A percentile compares a stretch with the other conserved stretches of the same genome.
These are phyloP conservation scores for Takifugu rubripes DNA, from an alignment of 2,797 vertebrate genomes.

Conservation along the genomic window DNA sequence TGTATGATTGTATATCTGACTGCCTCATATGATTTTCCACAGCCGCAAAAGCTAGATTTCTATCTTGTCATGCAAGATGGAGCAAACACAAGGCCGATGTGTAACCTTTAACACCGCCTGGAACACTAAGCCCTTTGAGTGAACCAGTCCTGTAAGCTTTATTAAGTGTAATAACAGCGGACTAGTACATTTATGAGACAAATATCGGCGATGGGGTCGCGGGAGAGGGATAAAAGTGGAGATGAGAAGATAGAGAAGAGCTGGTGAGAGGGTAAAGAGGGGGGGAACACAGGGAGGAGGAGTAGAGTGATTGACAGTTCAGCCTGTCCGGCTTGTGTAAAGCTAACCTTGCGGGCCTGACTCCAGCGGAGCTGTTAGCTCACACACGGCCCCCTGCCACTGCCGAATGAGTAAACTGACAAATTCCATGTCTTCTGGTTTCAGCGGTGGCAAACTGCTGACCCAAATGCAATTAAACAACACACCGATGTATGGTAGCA, in stretches of 20 bases:
- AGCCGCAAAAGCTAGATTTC: slow-evolving; percentile 59
- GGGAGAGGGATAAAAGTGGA: too few species aligned
- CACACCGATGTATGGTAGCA: slow-evolving; percentile 47
- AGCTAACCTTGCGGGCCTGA: slow-evolving; percentile 65
- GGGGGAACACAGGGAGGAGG: slow-evolving; percentile 17
- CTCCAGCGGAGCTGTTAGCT: slow-evolving; percentile 64
- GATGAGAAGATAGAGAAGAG: slow-evolving; percentile 5
- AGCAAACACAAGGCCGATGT: slow-evolving; percentile 9
- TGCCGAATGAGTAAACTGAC: slow-evolving; percentile 79
- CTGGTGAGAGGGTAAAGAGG: slow-evolving; percentile 10
- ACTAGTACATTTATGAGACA: slow-evolving; percentile 21
- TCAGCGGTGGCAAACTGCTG: slow-evolving; percentile 69
- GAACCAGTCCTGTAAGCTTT: slow-evolving; percentile 31
- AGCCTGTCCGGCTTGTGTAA: slow-evolving; percentile 69
- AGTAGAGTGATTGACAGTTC: slow-evolving; percentile 61
- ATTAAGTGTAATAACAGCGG: slow-evolving; percentile 42
- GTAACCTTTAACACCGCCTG: slow-evolving; percentile 25
- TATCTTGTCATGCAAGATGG: slow-evolving; percentile 52
- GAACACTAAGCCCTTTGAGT: slow-evolving; percentile 25
- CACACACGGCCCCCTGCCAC: slow-evolving; percentile 56
- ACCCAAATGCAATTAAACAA: slow-evolving; percentile 76
- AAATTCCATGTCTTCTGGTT: slow-evolving; percentile 78
- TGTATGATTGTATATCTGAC: slow-evolving; percentile 63
- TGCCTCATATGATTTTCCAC: slow-evolving; percentile 60
- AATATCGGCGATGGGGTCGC: slow-evolving; percentile 9